These are phyloP conservation scores for Clistopyga incitator DNA, from an alignment of 2,888 invertebrate species.

Conservation along the genomic window DNA sequence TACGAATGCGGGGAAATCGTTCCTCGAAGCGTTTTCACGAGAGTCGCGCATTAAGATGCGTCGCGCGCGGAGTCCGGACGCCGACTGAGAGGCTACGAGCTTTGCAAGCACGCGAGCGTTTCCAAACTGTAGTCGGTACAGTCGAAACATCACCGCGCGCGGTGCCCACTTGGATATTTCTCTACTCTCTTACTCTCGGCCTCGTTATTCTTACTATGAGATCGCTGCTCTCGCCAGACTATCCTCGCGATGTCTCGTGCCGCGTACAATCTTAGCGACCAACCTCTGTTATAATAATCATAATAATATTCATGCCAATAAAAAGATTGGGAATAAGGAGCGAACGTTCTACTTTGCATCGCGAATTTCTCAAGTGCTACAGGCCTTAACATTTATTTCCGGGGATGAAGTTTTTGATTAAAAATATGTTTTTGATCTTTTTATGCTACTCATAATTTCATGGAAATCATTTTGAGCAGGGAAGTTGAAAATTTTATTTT, in stretches of 20 bases:
- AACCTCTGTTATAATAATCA: neutral
- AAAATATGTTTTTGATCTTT: too few relatives aligned
- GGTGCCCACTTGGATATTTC: neutral
- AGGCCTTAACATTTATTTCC: neutral
- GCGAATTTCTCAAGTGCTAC: neutral
- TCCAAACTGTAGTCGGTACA: constrained; percentile 16
- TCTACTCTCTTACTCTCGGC: constrained; percentile 2
- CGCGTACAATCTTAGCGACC: neutral
- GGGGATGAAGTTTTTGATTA: too few relatives aligned
- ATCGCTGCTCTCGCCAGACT: constrained; percentile 3
- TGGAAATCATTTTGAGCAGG: too few relatives aligned
- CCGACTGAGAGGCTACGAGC: constrained; percentile 80
- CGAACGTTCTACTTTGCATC: neutral
- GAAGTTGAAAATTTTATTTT: too few relatives aligned
- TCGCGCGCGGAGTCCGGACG: constrained; percentile 78
- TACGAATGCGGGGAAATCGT: neutral
- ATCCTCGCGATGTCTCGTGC: neutral
- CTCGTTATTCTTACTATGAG: constrained; percentile 9
- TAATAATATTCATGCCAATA: too few relatives aligned
- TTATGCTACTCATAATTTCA: too few relatives aligned
- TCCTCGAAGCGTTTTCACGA: neutral
- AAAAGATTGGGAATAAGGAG: neutral
- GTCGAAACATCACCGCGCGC: neutral
- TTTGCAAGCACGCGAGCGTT: constrained; percentile 61
- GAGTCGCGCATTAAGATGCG: constrained; percentile 62